These are phyloP conservation scores for Microplitis manilae DNA, from an alignment of 2,888 invertebrate genomes.

Conservation along the genomic window DNA sequence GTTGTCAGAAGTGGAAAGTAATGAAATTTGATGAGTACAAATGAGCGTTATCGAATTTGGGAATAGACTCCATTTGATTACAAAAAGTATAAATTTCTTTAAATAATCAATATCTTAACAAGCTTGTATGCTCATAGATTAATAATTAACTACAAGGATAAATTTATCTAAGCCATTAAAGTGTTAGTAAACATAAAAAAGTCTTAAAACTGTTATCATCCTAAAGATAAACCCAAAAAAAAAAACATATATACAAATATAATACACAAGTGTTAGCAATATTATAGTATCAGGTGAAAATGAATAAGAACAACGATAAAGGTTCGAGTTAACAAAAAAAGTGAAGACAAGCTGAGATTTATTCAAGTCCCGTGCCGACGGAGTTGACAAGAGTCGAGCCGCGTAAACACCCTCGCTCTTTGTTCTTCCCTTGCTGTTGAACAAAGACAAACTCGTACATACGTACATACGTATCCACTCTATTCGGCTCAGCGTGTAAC, in stretches of 20 bases:
- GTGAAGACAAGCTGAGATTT: constrained; percentile 64
- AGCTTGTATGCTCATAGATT: neutral
- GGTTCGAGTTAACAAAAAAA: constrained; percentile 24
- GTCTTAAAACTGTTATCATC: neutral
- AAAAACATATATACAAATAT: neutral
- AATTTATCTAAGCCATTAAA: neutral
- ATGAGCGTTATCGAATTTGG: no score
- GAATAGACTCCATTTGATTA: neutral
- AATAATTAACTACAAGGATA: neutral
- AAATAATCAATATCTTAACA: constrained; percentile 1
- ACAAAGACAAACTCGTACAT: constrained; percentile 18
- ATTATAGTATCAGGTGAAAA: constrained; percentile 10
- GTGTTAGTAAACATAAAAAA: neutral
- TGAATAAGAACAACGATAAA: constrained; percentile 32
- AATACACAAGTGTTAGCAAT: constrained; percentile 2
- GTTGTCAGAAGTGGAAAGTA: no score
- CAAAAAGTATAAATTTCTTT: neutral
- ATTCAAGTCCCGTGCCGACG: constrained; percentile 68
- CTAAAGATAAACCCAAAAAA: neutral
- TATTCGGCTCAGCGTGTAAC: constrained; percentile 19
- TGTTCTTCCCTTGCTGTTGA: constrained; percentile 66
- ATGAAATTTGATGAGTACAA: no score
- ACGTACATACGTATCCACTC: constrained; percentile 10
- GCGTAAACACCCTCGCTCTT: constrained; percentile 71
- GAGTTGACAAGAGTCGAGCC: constrained; percentile 70